Base-by-base conservation (phyloP, 2,888 invertebrate genomes). In the Cryptophagus acutangulus region DNA sequence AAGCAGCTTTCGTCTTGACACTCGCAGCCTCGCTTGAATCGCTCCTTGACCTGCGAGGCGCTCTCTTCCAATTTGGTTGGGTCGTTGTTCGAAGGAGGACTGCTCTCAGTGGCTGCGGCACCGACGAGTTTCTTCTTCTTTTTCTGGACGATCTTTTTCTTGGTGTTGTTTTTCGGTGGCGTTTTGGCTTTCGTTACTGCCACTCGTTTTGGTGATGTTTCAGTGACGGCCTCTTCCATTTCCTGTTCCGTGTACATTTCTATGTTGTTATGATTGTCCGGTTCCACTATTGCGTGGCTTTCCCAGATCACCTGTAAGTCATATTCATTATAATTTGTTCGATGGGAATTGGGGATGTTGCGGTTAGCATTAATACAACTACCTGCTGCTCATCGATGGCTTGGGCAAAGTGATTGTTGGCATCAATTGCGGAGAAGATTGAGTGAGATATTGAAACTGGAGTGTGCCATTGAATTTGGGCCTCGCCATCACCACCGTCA, bases 1-100 rank as follows among this genome's bases (percentile, higher is more conserved):
- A 86, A 86, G 61, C 86, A 87, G 57, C 82, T 82, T 51, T 76
- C 76, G 56, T 84, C 84, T 61, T 82, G 82, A 60, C 86, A 87
- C 57, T 85, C 86, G 58, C 86, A 86, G 33, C 86, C 86, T 56
- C 79, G 71, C 52, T 74, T 77, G 58, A 87, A 78, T 43, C 84
- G 73, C 57, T 81, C 78, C 60, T 78, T 74, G 2, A 84, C 84
- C 75, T 84, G 77, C 17, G 71, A 65, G 13, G 81, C 79, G 67
- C 79, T 83, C 59, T 84, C 82, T 62, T 85, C 84, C 42, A 84
- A 62, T 63, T 79, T 79, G 40, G 81, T 82, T 2, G 74, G 67
- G 55, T 83, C 82, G 41, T 75, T 77, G n/a, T n/a, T 16, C 46
- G 30, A 2, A 47, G 38, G 12, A 35, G 39, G 15, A 29, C 29